Evolutionary conservation across 2,888 invertebrate species (phyloP).

Genomic region (Pollenia angustigena): DNA sequence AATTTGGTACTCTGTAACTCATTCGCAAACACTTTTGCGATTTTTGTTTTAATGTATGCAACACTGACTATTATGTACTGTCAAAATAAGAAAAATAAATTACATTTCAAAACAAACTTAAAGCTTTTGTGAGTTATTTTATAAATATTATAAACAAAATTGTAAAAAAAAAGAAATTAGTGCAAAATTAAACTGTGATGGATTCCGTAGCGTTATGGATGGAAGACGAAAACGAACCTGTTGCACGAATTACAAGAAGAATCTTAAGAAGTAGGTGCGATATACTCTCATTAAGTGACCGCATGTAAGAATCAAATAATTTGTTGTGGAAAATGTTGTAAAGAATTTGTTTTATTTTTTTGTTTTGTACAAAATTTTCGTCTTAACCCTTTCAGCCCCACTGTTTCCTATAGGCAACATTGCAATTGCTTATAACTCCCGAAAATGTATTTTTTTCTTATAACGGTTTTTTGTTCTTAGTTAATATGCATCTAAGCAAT

Average conservation of each 20-base stretch:
- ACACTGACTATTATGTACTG: slow-evolving; percentile 17
- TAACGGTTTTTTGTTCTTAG: no score
- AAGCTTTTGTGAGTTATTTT: not conserved
- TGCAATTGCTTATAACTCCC: no score
- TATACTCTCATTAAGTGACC: no score
- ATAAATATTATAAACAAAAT: slow-evolving; percentile 9
- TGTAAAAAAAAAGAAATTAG: not conserved
- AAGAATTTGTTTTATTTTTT: slow-evolving; percentile 37
- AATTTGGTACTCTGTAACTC: no score
- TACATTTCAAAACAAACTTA: not conserved
- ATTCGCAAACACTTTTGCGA: not conserved
- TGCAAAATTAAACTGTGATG: not conserved
- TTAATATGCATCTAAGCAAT: no score
- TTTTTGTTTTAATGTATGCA: slow-evolving; percentile 8
- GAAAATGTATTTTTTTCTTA: no score
- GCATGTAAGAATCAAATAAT: not conserved
- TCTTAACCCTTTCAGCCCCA: no score
- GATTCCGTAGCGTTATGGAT: slow-evolving; percentile 10
- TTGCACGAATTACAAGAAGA: slow-evolving; percentile 1
- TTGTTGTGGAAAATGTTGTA: no score
- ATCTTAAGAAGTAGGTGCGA: not conserved
- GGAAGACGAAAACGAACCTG: not conserved
- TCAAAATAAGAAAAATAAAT: slow-evolving; percentile 11
- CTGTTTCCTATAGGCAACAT: no score
- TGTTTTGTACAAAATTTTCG: slow-evolving; percentile 41